A percentile compares a stretch with the other conserved stretches of the same genome.
phyloP scores from a whole-genome alignment of 2,113 vertebrate species.

The Oxyruncus cristatus region DNA sequence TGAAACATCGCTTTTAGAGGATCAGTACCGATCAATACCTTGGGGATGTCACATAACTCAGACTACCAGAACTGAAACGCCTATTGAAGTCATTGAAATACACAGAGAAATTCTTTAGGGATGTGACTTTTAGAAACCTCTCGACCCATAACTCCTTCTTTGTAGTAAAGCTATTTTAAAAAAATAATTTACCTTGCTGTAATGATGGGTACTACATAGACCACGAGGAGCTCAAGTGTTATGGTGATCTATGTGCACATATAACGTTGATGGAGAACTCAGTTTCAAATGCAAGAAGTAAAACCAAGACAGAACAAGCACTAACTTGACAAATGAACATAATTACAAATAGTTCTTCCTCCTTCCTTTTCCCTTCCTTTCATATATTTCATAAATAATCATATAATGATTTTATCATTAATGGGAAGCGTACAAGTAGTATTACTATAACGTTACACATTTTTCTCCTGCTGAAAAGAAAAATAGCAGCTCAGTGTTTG shows the following conservation, averaged over 20 bases:
- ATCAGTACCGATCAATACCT: background rate
- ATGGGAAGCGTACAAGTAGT: background rate
- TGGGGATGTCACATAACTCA: background rate
- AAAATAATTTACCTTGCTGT: background rate
- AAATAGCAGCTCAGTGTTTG: background rate
- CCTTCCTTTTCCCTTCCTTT: slow-evolving; percentile 38
- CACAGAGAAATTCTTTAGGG: background rate
- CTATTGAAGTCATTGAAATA: background rate
- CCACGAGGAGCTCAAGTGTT: background rate
- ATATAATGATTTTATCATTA: slow-evolving; percentile 29
- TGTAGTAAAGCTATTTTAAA: background rate
- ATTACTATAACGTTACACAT: background rate
- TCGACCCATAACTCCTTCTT: background rate
- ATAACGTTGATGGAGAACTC: background rate
- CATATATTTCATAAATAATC: too few relatives aligned
- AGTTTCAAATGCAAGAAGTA: background rate
- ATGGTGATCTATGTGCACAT: too few relatives aligned
- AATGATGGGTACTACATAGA: background rate
- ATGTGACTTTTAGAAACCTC: background rate
- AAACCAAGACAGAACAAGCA: background rate
- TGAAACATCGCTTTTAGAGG: background rate
- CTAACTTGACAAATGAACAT: slow-evolving; percentile 28
- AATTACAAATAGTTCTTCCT: slow-evolving; percentile 1
- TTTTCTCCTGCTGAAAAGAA: slow-evolving; percentile 13
- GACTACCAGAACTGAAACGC: background rate